phyloP scores from a whole-genome alignment of 2,888 invertebrate species.

The Cordilura impudica region DNA sequence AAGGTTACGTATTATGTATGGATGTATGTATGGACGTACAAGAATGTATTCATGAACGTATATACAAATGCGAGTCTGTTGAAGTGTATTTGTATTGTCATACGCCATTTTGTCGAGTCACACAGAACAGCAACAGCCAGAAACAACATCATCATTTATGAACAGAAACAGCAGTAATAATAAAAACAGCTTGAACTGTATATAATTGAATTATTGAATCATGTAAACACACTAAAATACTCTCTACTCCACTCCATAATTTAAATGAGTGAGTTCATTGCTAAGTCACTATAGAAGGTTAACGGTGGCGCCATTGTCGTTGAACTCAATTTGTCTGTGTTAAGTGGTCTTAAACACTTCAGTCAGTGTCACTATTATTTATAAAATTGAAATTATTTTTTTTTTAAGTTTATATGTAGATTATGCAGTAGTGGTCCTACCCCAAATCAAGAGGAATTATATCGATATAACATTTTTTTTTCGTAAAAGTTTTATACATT shows the following conservation, averaged over 20 bases:
- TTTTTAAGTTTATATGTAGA: too few relatives aligned
- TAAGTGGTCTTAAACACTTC: too few relatives aligned
- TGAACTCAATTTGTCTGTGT: too few relatives aligned
- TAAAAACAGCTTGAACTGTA: conserved; percentile 36
- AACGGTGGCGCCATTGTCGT: background rate
- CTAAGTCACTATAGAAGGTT: conserved; percentile 5
- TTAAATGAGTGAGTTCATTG: conserved; percentile 24
- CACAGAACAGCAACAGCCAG: conserved; percentile 15
- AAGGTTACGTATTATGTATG: conserved; percentile 30
- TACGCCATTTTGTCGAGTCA: conserved; percentile 56
- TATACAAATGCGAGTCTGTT: conserved; percentile 5
- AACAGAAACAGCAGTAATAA: conserved; percentile 6
- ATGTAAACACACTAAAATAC: conserved; percentile 4
- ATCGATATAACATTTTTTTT: too few relatives aligned
- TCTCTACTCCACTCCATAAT: conserved; percentile 12
- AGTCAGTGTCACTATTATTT: too few relatives aligned
- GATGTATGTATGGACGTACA: background rate
- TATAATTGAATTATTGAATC: conserved; percentile 49
- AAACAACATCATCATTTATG: conserved; percentile 28
- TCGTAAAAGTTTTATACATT: too few relatives aligned
- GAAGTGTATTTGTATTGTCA: conserved; percentile 28
- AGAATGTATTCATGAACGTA: background rate
- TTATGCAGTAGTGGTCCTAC: too few relatives aligned
- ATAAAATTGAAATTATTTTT: too few relatives aligned
- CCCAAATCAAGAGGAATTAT: too few relatives aligned